A percentile compares a stretch with the other conserved stretches of the same genome.
Evolutionary conservation across 53 echinoderm and acorn worm genomes (phyloP).

Genomic region (Hippasteria phrygiana): DNA sequence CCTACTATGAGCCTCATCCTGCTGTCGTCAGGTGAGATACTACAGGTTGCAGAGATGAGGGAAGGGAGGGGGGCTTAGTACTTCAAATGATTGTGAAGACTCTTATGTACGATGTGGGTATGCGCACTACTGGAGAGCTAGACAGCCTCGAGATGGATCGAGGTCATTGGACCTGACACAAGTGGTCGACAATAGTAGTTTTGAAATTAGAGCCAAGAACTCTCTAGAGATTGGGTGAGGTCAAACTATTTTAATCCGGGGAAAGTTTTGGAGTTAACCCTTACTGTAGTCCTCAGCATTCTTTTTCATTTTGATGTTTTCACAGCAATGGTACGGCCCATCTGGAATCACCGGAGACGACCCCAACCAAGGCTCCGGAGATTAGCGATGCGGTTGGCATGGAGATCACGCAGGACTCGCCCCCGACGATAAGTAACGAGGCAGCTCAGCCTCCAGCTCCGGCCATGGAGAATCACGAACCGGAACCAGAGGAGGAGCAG

Average conservation of each 20-base stretch:
- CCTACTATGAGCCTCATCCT: slow-evolving; percentile 86
- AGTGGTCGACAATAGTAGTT: no score
- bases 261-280: no score
- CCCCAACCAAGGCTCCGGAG: slow-evolving; percentile 83
- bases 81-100: no score
- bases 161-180: no score
- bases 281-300: neutral
- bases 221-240: no score
- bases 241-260: no score
- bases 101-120: no score
- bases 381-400: slow-evolving; percentile 70
- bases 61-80: no score
- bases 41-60: no score
- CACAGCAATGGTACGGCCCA: slow-evolving; percentile 89
- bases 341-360: slow-evolving; percentile 84
- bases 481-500: slow-evolving; percentile 73
- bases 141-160: no score
- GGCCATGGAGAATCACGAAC: slow-evolving; percentile 79
- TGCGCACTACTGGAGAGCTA: no score
- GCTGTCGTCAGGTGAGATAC: slow-evolving; percentile 85
- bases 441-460: slow-evolving; percentile 64
- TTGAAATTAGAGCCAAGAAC: no score
- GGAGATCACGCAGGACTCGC: slow-evolving; percentile 69
- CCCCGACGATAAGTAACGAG: slow-evolving; percentile 71
- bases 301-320: neutral